Base-by-base conservation (phyloP, 2,113 vertebrate species). In the Apeltes quadracus region DNA sequence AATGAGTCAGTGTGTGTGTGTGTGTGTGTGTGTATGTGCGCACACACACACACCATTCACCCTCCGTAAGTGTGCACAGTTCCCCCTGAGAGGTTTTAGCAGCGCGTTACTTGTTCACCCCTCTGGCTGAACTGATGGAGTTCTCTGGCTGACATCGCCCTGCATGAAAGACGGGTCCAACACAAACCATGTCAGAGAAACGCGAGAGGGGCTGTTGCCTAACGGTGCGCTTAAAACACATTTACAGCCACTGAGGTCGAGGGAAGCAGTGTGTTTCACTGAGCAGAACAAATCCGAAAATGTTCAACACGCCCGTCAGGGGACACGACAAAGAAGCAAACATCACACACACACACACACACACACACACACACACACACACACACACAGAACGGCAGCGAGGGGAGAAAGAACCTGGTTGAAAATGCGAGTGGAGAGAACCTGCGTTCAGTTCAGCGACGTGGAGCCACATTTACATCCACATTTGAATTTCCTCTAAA, bases 1-100 rank as follows among this genome's bases (percentile, higher is more conserved):
- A n/a, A 2, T 57, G 66, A 38, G 39, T 58, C 23, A 23, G 67
- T 44, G 38, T 20, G 55, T 23, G 36, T 57, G 39, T 18, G 22
- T 57, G 53, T 55, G 29, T 69, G 36, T 72, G 73, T 72, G 64
- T 44, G 32, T 80, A 51, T 61, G 57, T 54, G 65, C 66, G 34
- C 22, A 75, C 44, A 50, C n/a, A n/a, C n/a, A n/a, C n/a, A n/a
- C n/a, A n/a, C n/a, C n/a, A n/a, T n/a, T n/a, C n/a, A n/a, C n/a
- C n/a, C n/a, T n/a, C n/a, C 29, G 3, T 32, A 32, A 68, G 51
- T 72, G 65, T 69, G 34, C 22, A 75, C 44, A 50, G 67, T 75
- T 78, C 70, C 89, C 78, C 85, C 50, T 70, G 89, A 72, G 81
- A 88, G 78, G 71, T 68, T 90, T 91, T 85, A 89, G 85, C 66